Conservation (phyloP, 2,113 vertebrate species). For the Anguilla japonica region DNA sequence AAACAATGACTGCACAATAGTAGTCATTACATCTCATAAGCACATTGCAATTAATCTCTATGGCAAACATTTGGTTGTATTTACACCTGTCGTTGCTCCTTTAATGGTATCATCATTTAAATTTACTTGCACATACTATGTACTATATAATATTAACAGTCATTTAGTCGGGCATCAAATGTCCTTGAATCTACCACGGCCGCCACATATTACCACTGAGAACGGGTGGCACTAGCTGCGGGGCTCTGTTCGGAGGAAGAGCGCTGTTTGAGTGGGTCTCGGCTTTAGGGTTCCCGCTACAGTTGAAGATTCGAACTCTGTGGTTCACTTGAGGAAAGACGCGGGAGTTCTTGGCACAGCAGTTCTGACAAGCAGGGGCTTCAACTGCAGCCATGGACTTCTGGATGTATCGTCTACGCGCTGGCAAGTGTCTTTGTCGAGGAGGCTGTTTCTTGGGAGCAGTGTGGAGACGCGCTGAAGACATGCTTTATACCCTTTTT, state of each 20-base stretch:
- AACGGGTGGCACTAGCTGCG: slow-evolving; percentile 20
- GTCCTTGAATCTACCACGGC: slow-evolving; percentile 65
- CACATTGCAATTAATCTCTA: slow-evolving; percentile 27
- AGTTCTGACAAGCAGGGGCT: slow-evolving; percentile 57
- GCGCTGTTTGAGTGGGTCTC: slow-evolving; percentile 35
- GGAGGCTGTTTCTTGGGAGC: slow-evolving; percentile 62
- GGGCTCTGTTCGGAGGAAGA: slow-evolving; percentile 16
- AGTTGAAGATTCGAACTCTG: slow-evolving; percentile 57
- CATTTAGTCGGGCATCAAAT: not conserved
- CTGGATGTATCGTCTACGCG: slow-evolving; percentile 73
- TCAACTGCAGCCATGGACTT: slow-evolving; percentile 46
- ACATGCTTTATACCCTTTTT: slow-evolving; percentile 79
- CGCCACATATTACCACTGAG: slow-evolving; percentile 59
- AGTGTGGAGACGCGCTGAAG: slow-evolving; percentile 71
- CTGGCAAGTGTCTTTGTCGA: slow-evolving; percentile 65
- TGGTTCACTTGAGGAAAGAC: slow-evolving; percentile 58
- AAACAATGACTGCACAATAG: not conserved
- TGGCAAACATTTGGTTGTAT: slow-evolving; percentile 6
- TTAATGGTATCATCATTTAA: not conserved
- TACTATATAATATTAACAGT: not conserved
- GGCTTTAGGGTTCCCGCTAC: slow-evolving; percentile 44
- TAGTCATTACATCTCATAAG: not conserved
- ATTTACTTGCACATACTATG: not conserved
- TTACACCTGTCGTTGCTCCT: not conserved
- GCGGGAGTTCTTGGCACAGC: slow-evolving; percentile 52